Evolutionary conservation across 2,888 invertebrate species (phyloP).

Genomic region (Augiades crinisus): DNA sequence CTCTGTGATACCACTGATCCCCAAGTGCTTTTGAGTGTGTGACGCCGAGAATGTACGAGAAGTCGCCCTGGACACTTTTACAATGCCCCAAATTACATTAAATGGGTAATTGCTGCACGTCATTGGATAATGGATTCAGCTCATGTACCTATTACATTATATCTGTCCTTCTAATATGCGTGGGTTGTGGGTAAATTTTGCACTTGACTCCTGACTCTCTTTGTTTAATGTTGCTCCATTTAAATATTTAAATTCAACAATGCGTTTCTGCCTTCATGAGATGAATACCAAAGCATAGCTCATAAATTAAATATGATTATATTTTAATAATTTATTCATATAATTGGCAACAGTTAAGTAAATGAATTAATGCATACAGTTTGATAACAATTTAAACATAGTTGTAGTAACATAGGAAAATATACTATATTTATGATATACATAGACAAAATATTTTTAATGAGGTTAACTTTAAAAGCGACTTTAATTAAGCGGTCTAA

Average conservation of each 20-base stretch:
- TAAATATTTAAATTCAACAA: conserved; percentile 64
- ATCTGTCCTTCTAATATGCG: conserved; percentile 59
- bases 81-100: conserved; percentile 79
- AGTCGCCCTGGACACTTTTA: conserved; percentile 60
- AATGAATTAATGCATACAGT: neutral
- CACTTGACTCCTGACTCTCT: conserved; percentile 65
- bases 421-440: too few species aligned
- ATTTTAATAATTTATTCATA: neutral
- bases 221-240: conserved; percentile 64
- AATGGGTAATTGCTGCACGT: conserved; percentile 80
- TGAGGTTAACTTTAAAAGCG: neutral
- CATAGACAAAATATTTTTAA: neutral
- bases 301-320: neutral
- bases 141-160: conserved; percentile 67
- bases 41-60: conserved; percentile 70
- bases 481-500: too few species aligned
- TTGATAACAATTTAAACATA: neutral
- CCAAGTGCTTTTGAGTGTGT: conserved; percentile 72
- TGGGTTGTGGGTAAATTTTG: conserved; percentile 68
- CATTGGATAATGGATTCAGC: conserved; percentile 79
- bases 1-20: conserved; percentile 69
- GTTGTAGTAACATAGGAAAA: too few species aligned
- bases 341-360: too few species aligned
- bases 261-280: conserved; percentile 60
- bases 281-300: conserved; percentile 61